Conservation (phyloP, 2,113 vertebrate genomes). For the Oryzias celebensis region DNA sequence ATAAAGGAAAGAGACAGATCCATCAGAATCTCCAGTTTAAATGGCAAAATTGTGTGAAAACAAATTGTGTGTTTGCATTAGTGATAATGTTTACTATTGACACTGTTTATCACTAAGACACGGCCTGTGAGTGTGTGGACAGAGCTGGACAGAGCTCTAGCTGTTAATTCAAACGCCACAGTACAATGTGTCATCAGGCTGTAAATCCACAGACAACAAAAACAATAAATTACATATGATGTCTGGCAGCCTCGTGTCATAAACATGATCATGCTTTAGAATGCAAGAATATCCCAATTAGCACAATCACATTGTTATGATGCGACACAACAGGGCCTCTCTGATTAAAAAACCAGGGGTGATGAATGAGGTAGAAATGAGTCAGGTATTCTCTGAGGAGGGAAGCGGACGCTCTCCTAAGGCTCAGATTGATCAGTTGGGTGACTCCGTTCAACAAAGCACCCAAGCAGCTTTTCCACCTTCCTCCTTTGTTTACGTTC, state of each 20-base stretch:
- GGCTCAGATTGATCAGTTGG: constrained; percentile 32
- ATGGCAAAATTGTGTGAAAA: neutral
- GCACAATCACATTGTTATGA: constrained; percentile 57
- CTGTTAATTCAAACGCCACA: constrained; percentile 33
- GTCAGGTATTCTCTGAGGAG: constrained; percentile 32
- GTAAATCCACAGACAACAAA: constrained; percentile 34
- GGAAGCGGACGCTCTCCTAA: constrained; percentile 17
- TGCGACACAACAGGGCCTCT: constrained; percentile 37
- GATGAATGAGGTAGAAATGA: constrained; percentile 57
- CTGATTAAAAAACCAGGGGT: constrained; percentile 64
- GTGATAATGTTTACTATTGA: constrained; percentile 3
- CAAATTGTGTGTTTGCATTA: neutral
- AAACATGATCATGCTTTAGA: constrained; percentile 36
- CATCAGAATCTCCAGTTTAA: too few species aligned
- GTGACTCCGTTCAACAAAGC: constrained; percentile 34
- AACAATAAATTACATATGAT: constrained; percentile 36
- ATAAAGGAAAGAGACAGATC: too few species aligned
- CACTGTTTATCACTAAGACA: neutral
- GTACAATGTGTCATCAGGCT: constrained; percentile 41
- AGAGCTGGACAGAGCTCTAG: neutral
- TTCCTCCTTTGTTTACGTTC: constrained; percentile 28
- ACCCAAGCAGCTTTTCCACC: constrained; percentile 40
- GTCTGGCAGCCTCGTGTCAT: constrained; percentile 38
- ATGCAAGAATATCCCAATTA: constrained; percentile 42
- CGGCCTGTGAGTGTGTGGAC: neutral